A percentile compares a stretch with the other conserved stretches of the same genome.
Conservation (phyloP, 2,113 vertebrate species). For the Acanthisitta chloris region DNA sequence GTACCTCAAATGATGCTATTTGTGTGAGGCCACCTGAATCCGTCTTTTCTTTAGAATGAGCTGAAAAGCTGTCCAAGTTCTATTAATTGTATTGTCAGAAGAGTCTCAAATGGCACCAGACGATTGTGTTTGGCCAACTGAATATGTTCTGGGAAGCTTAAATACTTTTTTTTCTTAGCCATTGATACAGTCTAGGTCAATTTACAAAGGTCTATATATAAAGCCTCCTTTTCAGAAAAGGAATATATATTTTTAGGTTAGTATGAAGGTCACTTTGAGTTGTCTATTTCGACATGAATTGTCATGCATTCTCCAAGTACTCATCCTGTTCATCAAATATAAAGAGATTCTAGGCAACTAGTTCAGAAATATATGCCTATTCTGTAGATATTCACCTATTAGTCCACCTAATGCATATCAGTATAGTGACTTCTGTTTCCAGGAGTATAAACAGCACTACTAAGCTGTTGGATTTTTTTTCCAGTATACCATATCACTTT, state of each 20-base stretch:
- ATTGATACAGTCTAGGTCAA: not conserved
- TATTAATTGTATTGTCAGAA: not conserved
- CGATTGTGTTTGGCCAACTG: not conserved
- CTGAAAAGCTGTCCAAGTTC: not conserved
- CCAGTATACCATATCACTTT: not conserved
- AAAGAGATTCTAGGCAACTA: not conserved
- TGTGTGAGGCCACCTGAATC: not conserved
- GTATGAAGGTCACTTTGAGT: not conserved
- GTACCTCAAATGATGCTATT: not conserved
- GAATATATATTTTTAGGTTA: not conserved
- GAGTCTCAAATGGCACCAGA: not conserved
- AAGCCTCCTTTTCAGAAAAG: not conserved
- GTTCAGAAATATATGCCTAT: not conserved
- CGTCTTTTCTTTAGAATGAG: not conserved
- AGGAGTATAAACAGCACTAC: not conserved
- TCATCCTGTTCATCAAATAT: not conserved
- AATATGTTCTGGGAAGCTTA: not conserved
- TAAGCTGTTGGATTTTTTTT: not conserved
- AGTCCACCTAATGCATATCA: not conserved
- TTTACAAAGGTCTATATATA: not conserved
- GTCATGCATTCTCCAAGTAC: not conserved
- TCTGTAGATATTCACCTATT: not conserved
- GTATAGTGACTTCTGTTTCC: not conserved
- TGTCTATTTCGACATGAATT: not conserved
- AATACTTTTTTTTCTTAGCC: not conserved